phyloP scores from a whole-genome alignment of 2,888 invertebrate genomes.

The Pelosia muscerda region DNA sequence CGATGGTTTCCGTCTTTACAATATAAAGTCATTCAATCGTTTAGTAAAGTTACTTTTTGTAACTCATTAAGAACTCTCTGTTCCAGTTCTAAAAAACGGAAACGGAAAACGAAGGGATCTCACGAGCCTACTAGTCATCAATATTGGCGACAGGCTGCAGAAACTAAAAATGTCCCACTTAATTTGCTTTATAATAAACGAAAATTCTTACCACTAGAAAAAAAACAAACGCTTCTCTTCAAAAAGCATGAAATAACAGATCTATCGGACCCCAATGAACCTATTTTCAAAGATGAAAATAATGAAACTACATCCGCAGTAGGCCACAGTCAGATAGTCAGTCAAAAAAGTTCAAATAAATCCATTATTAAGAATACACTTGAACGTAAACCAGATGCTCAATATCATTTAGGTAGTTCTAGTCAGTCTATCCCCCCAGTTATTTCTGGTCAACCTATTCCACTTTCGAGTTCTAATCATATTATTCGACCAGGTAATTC shows the following conservation, averaged over 20 bases:
- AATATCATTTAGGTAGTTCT: neutral
- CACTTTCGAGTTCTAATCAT: neutral
- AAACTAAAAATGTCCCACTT: neutral
- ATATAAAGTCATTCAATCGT: no score
- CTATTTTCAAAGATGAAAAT: neutral
- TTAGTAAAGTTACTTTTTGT: neutral
- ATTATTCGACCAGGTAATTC: neutral
- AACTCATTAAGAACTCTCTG: conserved; percentile 9
- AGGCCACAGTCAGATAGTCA: neutral
- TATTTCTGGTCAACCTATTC: neutral
- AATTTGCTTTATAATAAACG: neutral
- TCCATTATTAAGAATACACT: neutral
- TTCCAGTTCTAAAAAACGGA: conserved; percentile 12
- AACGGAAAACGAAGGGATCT: neutral
- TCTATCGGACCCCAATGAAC: neutral
- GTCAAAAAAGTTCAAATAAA: neutral
- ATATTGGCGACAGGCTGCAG: neutral
- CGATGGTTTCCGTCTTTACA: neutral
- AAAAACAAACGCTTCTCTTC: no score
- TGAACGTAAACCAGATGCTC: neutral
- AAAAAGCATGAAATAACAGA: neutral
- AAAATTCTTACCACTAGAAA: no score
- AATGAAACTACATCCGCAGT: neutral
- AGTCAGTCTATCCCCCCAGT: neutral
- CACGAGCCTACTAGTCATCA: neutral